Conservation (phyloP, 2,113 vertebrate species). For the Raja brachyura region DNA sequence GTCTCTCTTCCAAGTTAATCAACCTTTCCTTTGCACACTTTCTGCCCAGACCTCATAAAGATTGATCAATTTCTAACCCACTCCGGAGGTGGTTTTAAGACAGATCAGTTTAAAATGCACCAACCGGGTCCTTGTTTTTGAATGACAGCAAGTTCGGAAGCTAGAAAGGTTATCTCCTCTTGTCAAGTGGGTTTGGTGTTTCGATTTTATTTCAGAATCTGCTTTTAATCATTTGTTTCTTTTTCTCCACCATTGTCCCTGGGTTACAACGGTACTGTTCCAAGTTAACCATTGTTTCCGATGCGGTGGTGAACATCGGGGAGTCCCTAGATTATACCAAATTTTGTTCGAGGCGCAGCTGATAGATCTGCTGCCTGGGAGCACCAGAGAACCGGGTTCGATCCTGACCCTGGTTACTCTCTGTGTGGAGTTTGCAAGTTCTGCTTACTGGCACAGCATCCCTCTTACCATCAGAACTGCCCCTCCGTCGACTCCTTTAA, state of each 20-base stretch:
- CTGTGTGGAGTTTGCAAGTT: no score
- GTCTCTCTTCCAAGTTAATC: constrained; percentile 16
- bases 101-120: constrained; percentile 19
- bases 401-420: no score
- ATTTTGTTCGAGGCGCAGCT: not conserved
- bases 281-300: no score
- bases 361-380: no score
- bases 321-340: not conserved
- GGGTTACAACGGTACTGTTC: not conserved
- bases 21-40: not conserved
- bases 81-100: constrained; percentile 10
- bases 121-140: not conserved
- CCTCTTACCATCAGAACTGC: no score
- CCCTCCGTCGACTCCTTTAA: no score
- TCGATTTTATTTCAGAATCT: not conserved
- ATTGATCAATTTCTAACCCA: constrained; percentile 31
- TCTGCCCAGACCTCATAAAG: not conserved
- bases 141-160: not conserved
- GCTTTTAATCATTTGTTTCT: not conserved
- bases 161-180: not conserved
- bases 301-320: not conserved
- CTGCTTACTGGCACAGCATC: no score
- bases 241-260: not conserved
- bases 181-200: not conserved
- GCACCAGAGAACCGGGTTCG: not conserved